Conservation (phyloP, 2,888 invertebrate genomes). For the Pristionchus mayeri region DNA sequence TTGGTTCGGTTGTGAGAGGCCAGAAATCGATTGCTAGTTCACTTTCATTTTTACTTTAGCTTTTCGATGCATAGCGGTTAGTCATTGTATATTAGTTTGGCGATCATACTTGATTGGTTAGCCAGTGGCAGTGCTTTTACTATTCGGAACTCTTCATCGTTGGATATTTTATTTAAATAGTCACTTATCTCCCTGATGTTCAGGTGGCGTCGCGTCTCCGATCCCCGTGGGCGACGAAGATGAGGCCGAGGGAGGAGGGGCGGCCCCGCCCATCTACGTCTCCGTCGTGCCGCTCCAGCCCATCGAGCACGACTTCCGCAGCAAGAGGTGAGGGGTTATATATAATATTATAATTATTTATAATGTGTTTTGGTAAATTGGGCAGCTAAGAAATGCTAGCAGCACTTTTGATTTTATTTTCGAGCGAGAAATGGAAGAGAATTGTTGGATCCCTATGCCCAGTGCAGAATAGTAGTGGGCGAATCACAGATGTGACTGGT, state of each 20-base stretch:
- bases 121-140: no score
- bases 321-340: constrained; percentile 9
- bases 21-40: not conserved
- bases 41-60: no score
- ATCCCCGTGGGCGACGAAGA: constrained; percentile 1
- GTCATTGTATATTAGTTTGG: no score
- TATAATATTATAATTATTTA: not conserved
- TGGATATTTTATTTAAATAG: no score
- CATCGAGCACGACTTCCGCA: constrained; percentile 44
- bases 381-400: no score
- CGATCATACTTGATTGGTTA: no score
- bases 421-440: no score
- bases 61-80: no score
- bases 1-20: not conserved
- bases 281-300: constrained; percentile 13
- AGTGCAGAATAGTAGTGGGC: not conserved
- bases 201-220: constrained; percentile 41
- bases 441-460: not conserved
- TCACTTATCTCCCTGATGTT: no score
- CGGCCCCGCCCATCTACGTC: constrained; percentile 18
- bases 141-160: no score
- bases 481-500: not conserved
- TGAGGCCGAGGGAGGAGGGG: not conserved
- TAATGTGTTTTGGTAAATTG: not conserved
- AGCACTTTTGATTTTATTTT: no score